A percentile compares a stretch with the other conserved stretches of the same genome.
Conservation (phyloP, 2,113 vertebrate genomes). For the Leuciscus idus region DNA sequence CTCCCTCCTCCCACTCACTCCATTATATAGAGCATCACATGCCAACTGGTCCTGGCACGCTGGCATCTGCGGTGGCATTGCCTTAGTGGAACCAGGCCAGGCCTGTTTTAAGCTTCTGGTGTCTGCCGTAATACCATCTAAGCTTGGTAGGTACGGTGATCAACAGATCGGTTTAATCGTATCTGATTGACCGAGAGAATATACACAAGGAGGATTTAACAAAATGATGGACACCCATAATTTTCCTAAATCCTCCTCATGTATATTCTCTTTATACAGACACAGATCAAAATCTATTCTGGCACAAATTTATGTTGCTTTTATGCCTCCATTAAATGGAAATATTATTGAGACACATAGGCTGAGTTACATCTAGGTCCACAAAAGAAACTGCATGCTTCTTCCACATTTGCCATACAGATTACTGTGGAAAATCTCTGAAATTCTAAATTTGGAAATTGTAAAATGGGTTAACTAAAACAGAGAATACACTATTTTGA, state of each 20-base stretch:
- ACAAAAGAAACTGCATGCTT: not conserved
- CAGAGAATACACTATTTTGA: not conserved
- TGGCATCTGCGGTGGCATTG: constrained; percentile 28
- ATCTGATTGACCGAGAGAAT: constrained; percentile 8
- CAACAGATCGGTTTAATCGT: constrained; percentile 32
- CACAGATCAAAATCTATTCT: not conserved
- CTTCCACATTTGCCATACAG: not conserved
- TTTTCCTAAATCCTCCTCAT: not conserved
- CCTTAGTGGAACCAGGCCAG: constrained; percentile 5
- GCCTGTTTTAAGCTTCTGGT: constrained; percentile 31
- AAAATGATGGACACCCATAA: not conserved
- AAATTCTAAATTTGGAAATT: not conserved
- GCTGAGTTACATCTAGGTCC: not conserved
- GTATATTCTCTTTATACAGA: not conserved
- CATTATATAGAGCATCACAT: constrained; percentile 17
- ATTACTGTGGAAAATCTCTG: not conserved
- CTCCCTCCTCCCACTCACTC: not conserved
- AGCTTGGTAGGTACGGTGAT: constrained; percentile 8
- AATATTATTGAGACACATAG: not conserved
- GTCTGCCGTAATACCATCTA: constrained; percentile 24
- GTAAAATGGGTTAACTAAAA: not conserved
- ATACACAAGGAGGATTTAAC: not conserved
- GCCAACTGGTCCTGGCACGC: constrained; percentile 14
- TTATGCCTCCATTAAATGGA: not conserved
- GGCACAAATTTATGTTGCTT: not conserved